These are phyloP conservation scores for Gallirallus australis DNA, from an alignment of 2,797 vertebrate species.

Conservation along the genomic window DNA sequence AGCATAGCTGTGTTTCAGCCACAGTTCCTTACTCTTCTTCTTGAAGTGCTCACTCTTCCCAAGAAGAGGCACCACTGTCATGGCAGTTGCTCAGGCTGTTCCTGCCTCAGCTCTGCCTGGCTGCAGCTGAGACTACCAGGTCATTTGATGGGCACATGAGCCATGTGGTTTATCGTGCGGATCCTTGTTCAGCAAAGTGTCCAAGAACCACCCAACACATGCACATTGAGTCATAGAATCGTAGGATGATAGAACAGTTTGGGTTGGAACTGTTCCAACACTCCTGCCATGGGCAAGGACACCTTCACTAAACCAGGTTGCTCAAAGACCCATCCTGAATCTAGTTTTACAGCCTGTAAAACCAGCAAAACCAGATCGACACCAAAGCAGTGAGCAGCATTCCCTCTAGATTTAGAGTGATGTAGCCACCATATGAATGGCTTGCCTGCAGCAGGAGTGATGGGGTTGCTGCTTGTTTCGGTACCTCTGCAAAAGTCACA, in stretches of 20 bases:
- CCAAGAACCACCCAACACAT: background rate
- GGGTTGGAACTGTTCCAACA: no score
- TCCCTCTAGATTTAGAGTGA: background rate
- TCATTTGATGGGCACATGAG: background rate
- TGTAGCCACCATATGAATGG: background rate
- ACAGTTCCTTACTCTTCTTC: background rate
- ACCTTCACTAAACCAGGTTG: no score
- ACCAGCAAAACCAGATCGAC: background rate
- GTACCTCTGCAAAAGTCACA: background rate
- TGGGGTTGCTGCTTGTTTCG: background rate
- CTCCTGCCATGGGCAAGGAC: no score
- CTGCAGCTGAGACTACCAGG: background rate
- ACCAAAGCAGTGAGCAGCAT: background rate
- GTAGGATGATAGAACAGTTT: no score
- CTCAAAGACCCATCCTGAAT: background rate
- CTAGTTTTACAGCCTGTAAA: background rate
- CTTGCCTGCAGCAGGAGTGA: background rate
- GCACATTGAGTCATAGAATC: background rate
- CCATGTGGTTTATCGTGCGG: background rate
- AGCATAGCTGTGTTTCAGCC: background rate
- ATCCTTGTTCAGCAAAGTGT: background rate
- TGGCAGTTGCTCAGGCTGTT: fast-evolving
- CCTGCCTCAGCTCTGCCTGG: background rate
- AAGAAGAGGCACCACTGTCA: no score
- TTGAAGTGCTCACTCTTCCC: background rate